Percentiles rank a stretch among this genome's conserved stretches.
These are phyloP conservation scores for Drosophila kanapiae DNA, from an alignment of 1,140 invertebrate species.

Conservation along the genomic window DNA sequence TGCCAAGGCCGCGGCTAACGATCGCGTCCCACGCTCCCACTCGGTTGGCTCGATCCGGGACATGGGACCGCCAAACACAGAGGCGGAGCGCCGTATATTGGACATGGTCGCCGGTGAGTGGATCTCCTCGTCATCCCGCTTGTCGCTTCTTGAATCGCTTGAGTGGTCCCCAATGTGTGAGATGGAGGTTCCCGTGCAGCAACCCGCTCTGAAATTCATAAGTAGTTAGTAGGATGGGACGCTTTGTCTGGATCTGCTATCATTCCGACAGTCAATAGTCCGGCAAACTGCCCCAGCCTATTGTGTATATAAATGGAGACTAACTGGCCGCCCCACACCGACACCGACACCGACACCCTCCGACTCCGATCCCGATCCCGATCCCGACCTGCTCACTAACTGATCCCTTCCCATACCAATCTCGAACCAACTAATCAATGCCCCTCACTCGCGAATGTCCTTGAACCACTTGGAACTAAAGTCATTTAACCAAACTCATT, in stretches of 20 bases:
- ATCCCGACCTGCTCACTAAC: conserved; percentile 47
- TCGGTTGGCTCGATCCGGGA: conserved; percentile 90
- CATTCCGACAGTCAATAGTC: not conserved
- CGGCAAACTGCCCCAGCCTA: conserved; percentile 25
- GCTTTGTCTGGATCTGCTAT: conserved; percentile 12
- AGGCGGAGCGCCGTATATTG: conserved; percentile 88
- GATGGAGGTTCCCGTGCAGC: conserved; percentile 15
- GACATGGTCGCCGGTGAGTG: conserved; percentile 88
- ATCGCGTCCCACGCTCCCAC: conserved; percentile 86
- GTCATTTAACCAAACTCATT: conserved; percentile 81
- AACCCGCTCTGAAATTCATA: conserved; percentile 24
- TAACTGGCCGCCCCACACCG: conserved; percentile 61
- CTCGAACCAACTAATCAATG: conserved; percentile 35
- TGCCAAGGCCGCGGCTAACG: conserved; percentile 67
- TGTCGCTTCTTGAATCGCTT: conserved; percentile 42
- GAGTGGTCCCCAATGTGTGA: conserved; percentile 22
- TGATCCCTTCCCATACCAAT: conserved; percentile 6
- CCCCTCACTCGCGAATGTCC: conserved; percentile 62
- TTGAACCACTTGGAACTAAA: conserved; percentile 70
- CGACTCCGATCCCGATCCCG: conserved; percentile 40
- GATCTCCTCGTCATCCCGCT: conserved; percentile 14
- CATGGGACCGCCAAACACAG: conserved; percentile 86
- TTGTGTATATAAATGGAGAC: conserved; percentile 61
- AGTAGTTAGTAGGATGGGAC: conserved; percentile 14
- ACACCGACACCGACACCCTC: conserved; percentile 37